Base-by-base conservation (phyloP, 2,888 invertebrate species). In the Rotaria sp. region DNA sequence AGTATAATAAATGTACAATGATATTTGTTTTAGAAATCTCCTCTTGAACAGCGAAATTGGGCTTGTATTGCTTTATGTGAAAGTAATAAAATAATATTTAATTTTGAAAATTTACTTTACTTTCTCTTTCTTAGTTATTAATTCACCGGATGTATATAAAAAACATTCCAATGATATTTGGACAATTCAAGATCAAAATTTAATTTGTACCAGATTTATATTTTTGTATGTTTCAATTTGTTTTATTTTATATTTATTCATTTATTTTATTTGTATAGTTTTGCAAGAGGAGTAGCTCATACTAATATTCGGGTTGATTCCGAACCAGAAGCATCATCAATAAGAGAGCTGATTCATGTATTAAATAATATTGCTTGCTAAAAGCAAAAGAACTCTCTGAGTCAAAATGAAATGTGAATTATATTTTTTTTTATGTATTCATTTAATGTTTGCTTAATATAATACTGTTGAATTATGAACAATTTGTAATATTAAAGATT, bases 181-280 rank as follows among this genome's bases (percentile, higher is more conserved):
- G 41, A 80, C 80, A 45, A 45, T 80, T 26, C 45, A 41, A 45
- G 45, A 80, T 80, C 80, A 45, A 10, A 45, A 80, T 41, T n/a
- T 80, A 45, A 80, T 80, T 45, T 80, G 80, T 45, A 80, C 80
- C 26, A 24, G 80, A 45, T 80, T 80, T 80, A 80, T 80, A 45
- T 80, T 80, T 15, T 80, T 80, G 75, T 75, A 75, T 26, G 75
- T 41, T 13, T 11, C 21, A 41, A 3, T 8, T n/a, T n/a, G n/a
- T 24, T 26, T 10, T 45, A 10, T 18, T 45, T 45, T 26, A 30
- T 30, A 3, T 26, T 26, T 41, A 2, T 75, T 13, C 11, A 18
- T 30, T 8, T 30, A 15, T 26, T 24, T 45, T 26, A n/a, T 38
- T 41, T 24, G 21, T 75, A n/a, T 75, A 75, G 75, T 45, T 80